Percentiles rank a stretch among this genome's conserved stretches.
Evolutionary conservation across 2,888 invertebrate species (phyloP).

Genomic region (Drosophila siamana): DNA sequence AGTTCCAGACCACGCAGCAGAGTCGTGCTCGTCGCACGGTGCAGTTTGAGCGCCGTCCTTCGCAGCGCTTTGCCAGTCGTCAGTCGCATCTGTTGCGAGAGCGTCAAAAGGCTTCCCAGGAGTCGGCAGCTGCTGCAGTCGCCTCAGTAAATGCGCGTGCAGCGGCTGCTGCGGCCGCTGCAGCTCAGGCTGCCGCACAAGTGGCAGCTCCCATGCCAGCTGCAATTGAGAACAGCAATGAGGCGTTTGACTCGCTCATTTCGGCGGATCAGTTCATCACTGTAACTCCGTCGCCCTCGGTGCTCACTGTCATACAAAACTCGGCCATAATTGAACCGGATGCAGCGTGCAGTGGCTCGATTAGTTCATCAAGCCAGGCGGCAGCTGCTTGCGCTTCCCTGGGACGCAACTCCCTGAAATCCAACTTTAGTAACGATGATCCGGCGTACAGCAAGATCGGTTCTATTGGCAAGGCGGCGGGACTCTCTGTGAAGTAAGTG

Average conservation of each 20-base stretch:
- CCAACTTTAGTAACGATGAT: constrained; percentile 85
- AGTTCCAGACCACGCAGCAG: constrained; percentile 97
- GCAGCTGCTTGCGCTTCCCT: constrained; percentile 80
- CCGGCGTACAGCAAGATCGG: constrained; percentile 84
- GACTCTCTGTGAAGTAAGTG: constrained; percentile 84
- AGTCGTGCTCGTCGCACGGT: constrained; percentile 96
- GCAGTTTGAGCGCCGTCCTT: constrained; percentile 97
- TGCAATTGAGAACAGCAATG: constrained; percentile 61
- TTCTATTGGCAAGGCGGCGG: constrained; percentile 86
- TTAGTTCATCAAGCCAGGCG: constrained; percentile 80
- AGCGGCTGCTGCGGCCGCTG: constrained; percentile 76
- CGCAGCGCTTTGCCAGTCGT: constrained; percentile 97
- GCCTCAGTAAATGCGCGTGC: constrained; percentile 80
- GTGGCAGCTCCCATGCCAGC: constrained; percentile 50
- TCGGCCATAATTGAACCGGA: constrained; percentile 76
- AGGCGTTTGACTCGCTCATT: constrained; percentile 76
- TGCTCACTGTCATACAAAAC: constrained; percentile 85
- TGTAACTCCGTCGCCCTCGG: constrained; percentile 84
- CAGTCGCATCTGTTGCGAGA: constrained; percentile 95
- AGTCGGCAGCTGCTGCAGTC: constrained; percentile 80
- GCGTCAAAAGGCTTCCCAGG: constrained; percentile 87
- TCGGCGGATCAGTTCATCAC: constrained; percentile 74
- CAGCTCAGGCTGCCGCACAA: constrained; percentile 64
- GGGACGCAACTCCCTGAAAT: constrained; percentile 85
- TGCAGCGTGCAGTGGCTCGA: constrained; percentile 79